Percentiles rank a stretch among this genome's conserved stretches.
phyloP scores from a whole-genome alignment of 2,797 vertebrate genomes.

The Smutsia temminckii region DNA sequence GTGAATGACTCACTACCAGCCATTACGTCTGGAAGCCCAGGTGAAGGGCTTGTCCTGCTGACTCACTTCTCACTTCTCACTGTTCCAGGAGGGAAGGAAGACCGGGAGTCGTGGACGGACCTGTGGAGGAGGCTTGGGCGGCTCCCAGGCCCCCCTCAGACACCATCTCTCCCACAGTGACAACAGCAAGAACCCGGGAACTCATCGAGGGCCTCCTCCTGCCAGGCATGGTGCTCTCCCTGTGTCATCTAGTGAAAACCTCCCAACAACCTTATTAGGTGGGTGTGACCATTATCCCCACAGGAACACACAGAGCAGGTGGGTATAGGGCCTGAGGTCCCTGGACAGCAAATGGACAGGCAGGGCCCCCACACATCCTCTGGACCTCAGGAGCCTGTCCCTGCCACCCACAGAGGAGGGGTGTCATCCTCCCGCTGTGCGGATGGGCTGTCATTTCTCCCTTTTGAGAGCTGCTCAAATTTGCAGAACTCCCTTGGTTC shows the following conservation, averaged over 20 bases:
- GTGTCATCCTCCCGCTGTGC: neutral
- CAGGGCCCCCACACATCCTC: neutral
- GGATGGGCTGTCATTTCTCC: neutral
- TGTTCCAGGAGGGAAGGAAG: conserved; percentile 1
- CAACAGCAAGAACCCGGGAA: neutral
- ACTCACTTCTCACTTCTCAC: conserved; percentile 13
- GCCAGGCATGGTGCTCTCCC: neutral
- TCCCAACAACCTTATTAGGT: neutral
- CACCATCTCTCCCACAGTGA: too few species aligned
- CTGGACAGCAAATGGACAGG: neutral
- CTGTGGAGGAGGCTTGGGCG: neutral
- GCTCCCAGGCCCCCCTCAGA: neutral
- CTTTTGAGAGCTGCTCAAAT: neutral
- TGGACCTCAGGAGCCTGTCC: neutral
- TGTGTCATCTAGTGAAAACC: neutral
- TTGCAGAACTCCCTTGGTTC: neutral
- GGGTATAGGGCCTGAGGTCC: neutral
- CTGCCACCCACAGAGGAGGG: neutral
- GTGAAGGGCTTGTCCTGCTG: neutral
- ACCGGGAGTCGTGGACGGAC: neutral
- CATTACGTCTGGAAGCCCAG: neutral
- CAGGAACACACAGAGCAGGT: neutral
- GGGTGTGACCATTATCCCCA: neutral
- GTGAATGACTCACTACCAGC: neutral
- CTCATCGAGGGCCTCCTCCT: neutral